Conservation (phyloP, 35 echinoderm and acorn worm genomes). For the Anneissia japonica region DNA sequence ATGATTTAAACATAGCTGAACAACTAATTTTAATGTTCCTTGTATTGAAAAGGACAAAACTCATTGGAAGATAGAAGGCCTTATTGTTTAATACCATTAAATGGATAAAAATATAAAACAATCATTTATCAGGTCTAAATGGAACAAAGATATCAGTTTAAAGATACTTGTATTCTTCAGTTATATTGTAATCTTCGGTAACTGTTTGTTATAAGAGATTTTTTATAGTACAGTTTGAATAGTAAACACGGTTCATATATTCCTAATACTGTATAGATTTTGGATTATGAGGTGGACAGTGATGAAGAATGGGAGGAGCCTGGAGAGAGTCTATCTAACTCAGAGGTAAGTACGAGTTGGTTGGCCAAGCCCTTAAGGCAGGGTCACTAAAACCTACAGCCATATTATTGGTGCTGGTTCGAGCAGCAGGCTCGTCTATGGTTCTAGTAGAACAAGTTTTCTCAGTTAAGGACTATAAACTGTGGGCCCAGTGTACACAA, state of each 20-base stretch:
- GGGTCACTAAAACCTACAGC: too few relatives aligned
- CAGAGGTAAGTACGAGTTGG: too few relatives aligned
- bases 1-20: too few relatives aligned
- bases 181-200: not conserved
- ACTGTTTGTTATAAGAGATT: not conserved
- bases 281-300: conserved; percentile 94
- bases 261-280: conserved; percentile 41
- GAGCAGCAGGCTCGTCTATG: too few relatives aligned
- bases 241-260: not conserved
- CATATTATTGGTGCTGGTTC: too few relatives aligned
- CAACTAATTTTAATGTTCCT: too few relatives aligned
- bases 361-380: too few relatives aligned
- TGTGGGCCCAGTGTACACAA: too few relatives aligned
- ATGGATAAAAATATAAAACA: not conserved
- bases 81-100: not conserved
- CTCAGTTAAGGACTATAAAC: too few relatives aligned
- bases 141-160: not conserved
- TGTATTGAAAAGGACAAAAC: not conserved
- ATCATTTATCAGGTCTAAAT: not conserved
- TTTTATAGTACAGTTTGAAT: not conserved
- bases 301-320: conserved; percentile 99
- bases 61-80: not conserved
- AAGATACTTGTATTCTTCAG: not conserved
- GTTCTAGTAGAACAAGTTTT: too few relatives aligned
- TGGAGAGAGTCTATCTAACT: conserved; percentile 90